Conservation (phyloP, 2,888 invertebrate genomes). For the Papilio demoleus region DNA sequence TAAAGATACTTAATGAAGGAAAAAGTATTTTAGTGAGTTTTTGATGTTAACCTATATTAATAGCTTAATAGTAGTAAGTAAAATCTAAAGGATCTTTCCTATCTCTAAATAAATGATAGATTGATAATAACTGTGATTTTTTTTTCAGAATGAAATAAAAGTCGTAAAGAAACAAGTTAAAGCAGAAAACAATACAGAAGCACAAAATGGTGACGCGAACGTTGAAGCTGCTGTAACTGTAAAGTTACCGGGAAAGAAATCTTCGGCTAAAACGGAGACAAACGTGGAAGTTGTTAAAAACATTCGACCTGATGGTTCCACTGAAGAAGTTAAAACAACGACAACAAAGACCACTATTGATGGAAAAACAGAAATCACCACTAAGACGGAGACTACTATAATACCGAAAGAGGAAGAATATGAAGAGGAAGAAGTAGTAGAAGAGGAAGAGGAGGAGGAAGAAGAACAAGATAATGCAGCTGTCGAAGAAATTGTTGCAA, state of each 20-base stretch:
- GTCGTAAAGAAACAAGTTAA: constrained; percentile 61
- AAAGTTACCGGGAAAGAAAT: constrained; percentile 70
- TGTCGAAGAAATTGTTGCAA: constrained; percentile 22
- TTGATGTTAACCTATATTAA: constrained; percentile 26
- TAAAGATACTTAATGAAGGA: constrained; percentile 60
- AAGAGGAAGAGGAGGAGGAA: constrained; percentile 63
- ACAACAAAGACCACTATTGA: constrained; percentile 75
- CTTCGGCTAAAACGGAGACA: constrained; percentile 74
- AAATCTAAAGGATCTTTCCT: no score
- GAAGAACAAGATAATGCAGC: constrained; percentile 57
- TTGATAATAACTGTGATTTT: constrained; percentile 24
- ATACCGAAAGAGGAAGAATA: constrained; percentile 67
- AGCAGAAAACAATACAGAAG: constrained; percentile 59
- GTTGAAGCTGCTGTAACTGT: constrained; percentile 68
- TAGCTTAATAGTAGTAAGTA: constrained; percentile 9
- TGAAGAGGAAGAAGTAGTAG: constrained; percentile 53
- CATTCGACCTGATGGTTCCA: constrained; percentile 69
- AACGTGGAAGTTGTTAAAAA: constrained; percentile 73
- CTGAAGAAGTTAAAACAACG: constrained; percentile 74
- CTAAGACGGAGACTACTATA: constrained; percentile 72
- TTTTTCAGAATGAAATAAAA: constrained; percentile 72
- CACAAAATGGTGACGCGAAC: constrained; percentile 66
- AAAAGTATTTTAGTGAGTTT: constrained; percentile 60
- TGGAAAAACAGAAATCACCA: constrained; percentile 73
- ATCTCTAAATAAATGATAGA: no score